A percentile compares a stretch with the other conserved stretches of the same genome.
Evolutionary conservation across 2,113 vertebrate genomes (phyloP).

Genomic region (Ginglymostoma cirratum): DNA sequence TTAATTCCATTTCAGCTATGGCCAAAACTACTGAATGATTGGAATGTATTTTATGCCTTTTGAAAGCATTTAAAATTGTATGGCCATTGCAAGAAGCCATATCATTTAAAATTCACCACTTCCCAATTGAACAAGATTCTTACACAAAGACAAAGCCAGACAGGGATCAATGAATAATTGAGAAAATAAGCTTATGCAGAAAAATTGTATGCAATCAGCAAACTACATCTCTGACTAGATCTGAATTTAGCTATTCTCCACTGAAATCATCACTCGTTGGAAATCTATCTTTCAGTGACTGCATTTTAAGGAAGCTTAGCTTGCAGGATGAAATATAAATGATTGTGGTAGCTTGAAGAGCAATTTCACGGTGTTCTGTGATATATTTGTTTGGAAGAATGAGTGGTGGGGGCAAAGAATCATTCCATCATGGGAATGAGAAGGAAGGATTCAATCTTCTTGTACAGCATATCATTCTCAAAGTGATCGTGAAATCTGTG

Average conservation of each 20-base stretch:
- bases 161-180: neutral
- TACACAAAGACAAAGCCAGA: neutral
- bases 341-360: neutral
- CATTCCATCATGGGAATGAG: neutral
- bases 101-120: neutral
- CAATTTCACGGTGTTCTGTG: neutral
- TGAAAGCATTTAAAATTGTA: neutral
- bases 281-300: neutral
- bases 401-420: neutral
- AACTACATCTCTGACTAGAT: neutral
- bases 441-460: neutral
- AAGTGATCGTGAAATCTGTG: neutral
- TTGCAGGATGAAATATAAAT: neutral
- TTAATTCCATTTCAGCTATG: neutral
- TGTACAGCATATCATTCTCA: neutral
- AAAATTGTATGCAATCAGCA: neutral
- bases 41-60: neutral
- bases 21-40: neutral
- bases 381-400: neutral
- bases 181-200: neutral
- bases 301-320: neutral
- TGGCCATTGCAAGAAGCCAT: neutral
- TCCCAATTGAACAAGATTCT: neutral
- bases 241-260: neutral
- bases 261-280: neutral